Percentiles rank a stretch among this genome's conserved stretches.
Evolutionary conservation across 2,113 vertebrate genomes (phyloP).

Genomic region (Lamprotornis superbus): DNA sequence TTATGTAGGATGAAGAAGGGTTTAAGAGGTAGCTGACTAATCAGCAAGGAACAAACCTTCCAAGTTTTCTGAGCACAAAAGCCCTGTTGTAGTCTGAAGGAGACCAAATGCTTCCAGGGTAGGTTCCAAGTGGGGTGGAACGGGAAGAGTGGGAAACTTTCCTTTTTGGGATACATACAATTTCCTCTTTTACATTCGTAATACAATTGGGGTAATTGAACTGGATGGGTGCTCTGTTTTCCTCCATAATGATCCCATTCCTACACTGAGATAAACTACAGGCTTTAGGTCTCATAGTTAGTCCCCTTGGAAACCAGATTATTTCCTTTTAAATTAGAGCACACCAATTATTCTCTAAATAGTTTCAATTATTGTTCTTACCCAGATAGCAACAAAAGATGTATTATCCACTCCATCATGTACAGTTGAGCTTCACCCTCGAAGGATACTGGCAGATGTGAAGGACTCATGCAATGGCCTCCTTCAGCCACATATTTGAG

Average conservation of each 20-base stretch:
- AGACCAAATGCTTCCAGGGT: conserved; percentile 26
- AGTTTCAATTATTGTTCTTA: conserved; percentile 32
- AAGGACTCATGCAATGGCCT: neutral
- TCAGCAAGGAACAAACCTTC: neutral
- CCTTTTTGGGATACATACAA: conserved; percentile 48
- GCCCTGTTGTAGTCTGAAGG: neutral
- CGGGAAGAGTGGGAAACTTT: conserved; percentile 53
- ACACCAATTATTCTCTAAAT: conserved; percentile 53
- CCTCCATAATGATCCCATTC: conserved; percentile 17
- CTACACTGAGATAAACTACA: conserved; percentile 31
- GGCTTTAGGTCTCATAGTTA: conserved; percentile 34
- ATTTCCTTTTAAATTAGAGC: conserved; percentile 39
- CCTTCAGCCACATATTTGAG: neutral
- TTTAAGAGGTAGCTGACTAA: neutral
- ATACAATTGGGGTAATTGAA: conserved; percentile 49
- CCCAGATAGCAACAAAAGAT: conserved; percentile 47
- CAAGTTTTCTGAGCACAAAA: conserved; percentile 43
- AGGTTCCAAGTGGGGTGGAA: conserved; percentile 38
- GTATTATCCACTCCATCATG: conserved; percentile 37
- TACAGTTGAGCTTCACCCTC: conserved; percentile 12
- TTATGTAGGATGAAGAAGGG: neutral
- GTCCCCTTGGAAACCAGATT: conserved; percentile 45
- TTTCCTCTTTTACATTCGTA: conserved; percentile 46
- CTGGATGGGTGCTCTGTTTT: conserved; percentile 20
- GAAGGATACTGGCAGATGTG: neutral